Conservation (phyloP, 1,140 invertebrate genomes). For the Eubasilissa regina region DNA sequence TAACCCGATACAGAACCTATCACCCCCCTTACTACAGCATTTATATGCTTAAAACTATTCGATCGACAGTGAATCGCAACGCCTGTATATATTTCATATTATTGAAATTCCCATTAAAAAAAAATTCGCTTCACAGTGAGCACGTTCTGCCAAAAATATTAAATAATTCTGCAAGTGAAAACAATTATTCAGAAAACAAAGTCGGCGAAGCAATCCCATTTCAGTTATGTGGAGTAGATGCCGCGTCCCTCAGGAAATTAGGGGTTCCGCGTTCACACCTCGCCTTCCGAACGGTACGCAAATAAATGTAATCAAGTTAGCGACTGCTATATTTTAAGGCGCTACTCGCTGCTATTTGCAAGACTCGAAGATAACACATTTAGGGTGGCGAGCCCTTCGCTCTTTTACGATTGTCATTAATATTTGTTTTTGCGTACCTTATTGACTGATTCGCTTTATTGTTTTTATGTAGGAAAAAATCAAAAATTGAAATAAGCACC, state of each 20-base stretch:
- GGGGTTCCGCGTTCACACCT: constrained; percentile 49
- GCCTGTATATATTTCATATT: no score
- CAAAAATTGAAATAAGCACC: no score
- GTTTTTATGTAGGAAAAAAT: no score
- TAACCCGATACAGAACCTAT: no score
- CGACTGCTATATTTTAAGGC: constrained; percentile 10
- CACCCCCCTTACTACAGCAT: no score
- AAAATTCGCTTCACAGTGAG: no score
- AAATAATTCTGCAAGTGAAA: neutral
- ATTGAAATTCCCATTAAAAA: no score
- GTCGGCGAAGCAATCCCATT: neutral
- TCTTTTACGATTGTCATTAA: constrained; percentile 10
- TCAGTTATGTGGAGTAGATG: neutral
- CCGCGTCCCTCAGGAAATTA: constrained; percentile 56
- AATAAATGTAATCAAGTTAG: constrained; percentile 59
- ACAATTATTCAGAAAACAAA: constrained; percentile 24
- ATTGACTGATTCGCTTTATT: no score
- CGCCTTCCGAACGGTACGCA: constrained; percentile 50
- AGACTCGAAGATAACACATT: constrained; percentile 7
- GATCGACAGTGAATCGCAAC: no score
- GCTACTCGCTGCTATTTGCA: neutral
- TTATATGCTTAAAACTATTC: no score
- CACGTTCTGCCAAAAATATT: no score
- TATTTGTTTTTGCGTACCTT: neutral
- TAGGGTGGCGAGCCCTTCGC: neutral